Evolutionary conservation across 2,113 vertebrate species (phyloP).

Genomic region (Genyomyrus donnyi): DNA sequence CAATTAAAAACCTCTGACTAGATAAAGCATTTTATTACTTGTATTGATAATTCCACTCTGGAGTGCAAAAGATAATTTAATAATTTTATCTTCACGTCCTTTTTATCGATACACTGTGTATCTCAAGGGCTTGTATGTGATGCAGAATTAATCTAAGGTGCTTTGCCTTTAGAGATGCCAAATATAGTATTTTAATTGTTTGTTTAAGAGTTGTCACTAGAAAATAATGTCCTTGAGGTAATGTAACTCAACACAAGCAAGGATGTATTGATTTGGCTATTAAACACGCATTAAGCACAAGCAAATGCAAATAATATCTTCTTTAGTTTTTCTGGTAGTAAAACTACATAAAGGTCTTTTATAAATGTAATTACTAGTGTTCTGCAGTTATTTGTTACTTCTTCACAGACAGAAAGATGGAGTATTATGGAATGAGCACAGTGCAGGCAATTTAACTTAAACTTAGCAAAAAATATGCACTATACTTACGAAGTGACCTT

Average conservation of each 20-base stretch:
- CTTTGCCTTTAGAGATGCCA: conserved; percentile 9
- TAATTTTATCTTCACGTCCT: conserved; percentile 24
- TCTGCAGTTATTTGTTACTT: background rate
- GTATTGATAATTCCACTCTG: conserved; percentile 31
- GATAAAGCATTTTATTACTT: conserved; percentile 24
- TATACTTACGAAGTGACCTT: background rate
- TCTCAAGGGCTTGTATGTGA: conserved; percentile 25
- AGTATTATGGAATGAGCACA: background rate
- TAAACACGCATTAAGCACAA: conserved; percentile 1
- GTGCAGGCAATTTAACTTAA: background rate
- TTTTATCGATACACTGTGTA: conserved; percentile 27
- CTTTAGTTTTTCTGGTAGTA: background rate
- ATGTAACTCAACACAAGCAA: conserved; percentile 26
- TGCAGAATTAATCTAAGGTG: conserved; percentile 23
- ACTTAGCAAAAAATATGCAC: background rate
- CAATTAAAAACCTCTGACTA: conserved; percentile 22
- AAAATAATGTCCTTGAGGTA: conserved; percentile 31
- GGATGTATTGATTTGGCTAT: conserved; percentile 25
- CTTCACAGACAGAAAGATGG: background rate
- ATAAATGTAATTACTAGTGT: background rate
- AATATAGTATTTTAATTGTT: conserved; percentile 31
- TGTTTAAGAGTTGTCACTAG: conserved; percentile 25
- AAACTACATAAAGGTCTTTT: background rate
- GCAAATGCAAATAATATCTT: background rate
- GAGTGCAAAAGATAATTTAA: conserved; percentile 34